Evolutionary conservation across 1,140 invertebrate species (phyloP).

Genomic region (Conus ventricosus): DNA sequence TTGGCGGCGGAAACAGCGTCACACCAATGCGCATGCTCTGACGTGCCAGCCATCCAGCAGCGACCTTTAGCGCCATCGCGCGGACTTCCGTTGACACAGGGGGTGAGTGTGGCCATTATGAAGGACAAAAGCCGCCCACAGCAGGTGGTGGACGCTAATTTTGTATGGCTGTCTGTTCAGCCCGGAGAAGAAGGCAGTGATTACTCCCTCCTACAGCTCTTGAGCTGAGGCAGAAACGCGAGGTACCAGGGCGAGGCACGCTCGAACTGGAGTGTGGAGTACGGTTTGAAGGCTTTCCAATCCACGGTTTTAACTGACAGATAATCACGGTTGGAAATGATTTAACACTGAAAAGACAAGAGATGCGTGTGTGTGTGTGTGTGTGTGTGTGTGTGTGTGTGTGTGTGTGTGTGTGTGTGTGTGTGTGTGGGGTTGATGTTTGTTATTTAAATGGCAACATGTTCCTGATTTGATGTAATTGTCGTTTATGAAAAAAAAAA

Average conservation of each 20-base stretch:
- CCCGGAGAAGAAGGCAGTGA: not conserved
- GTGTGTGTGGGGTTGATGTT: too few relatives aligned
- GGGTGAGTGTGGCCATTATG: not conserved
- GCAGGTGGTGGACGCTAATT: conserved; percentile 1
- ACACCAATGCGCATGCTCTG: not conserved
- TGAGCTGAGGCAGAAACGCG: not conserved
- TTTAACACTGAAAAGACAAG: too few relatives aligned
- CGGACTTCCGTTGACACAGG: not conserved
- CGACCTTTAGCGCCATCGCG: not conserved
- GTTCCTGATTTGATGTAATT: too few relatives aligned
- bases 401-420: too few relatives aligned
- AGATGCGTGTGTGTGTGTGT: too few relatives aligned
- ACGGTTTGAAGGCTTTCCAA: too few relatives aligned
- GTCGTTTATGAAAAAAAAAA: too few relatives aligned
- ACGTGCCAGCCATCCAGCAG: not conserved
- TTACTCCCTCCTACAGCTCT: not conserved
- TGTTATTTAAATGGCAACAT: too few relatives aligned
- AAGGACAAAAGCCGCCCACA: not conserved
- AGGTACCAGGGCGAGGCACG: not conserved
- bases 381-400: too few relatives aligned
- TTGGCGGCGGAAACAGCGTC: not conserved
- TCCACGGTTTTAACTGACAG: too few relatives aligned
- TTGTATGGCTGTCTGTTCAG: not conserved
- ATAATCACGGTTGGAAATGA: too few relatives aligned
- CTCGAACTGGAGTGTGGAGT: not conserved